Conservation (phyloP, 2,797 vertebrate species). For the Glyptemys insculpta region DNA sequence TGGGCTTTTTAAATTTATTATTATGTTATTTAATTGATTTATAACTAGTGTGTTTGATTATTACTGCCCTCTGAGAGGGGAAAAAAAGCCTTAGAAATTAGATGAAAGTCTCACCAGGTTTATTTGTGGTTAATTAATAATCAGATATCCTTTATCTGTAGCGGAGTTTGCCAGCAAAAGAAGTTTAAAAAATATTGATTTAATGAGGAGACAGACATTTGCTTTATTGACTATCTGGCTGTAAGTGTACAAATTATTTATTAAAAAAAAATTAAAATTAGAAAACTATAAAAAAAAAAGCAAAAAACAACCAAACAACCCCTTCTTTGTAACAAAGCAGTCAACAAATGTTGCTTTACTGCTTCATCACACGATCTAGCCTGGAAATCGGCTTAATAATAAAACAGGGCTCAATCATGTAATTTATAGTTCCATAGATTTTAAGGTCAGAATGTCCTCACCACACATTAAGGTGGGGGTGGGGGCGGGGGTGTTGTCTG, state of each 20-base stretch:
- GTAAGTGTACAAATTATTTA: slow-evolving; percentile 16
- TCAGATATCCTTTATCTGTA: slow-evolving; percentile 25
- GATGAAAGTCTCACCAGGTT: slow-evolving; percentile 3
- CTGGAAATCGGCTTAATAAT: background rate
- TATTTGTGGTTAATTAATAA: slow-evolving; percentile 54
- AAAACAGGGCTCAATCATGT: slow-evolving; percentile 17
- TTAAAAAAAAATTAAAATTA: background rate
- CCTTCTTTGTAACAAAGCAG: background rate
- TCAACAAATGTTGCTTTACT: slow-evolving; percentile 6
- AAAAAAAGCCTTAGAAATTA: background rate
- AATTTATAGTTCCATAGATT: background rate
- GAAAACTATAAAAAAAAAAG: background rate
- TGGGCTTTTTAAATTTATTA: rapidly evolving
- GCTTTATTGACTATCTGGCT: background rate
- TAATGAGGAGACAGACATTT: slow-evolving; percentile 16
- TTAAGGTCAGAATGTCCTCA: background rate
- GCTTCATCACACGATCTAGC: background rate
- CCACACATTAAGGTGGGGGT: no score
- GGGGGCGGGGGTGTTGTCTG: no score
- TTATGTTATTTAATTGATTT: background rate
- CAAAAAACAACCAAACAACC: background rate
- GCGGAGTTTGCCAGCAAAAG: background rate
- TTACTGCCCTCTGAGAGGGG: background rate
- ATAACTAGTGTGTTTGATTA: background rate
- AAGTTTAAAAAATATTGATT: slow-evolving; percentile 7